Evolutionary conservation across 2,797 vertebrate genomes (phyloP).

Genomic region (Todus mexicanus): DNA sequence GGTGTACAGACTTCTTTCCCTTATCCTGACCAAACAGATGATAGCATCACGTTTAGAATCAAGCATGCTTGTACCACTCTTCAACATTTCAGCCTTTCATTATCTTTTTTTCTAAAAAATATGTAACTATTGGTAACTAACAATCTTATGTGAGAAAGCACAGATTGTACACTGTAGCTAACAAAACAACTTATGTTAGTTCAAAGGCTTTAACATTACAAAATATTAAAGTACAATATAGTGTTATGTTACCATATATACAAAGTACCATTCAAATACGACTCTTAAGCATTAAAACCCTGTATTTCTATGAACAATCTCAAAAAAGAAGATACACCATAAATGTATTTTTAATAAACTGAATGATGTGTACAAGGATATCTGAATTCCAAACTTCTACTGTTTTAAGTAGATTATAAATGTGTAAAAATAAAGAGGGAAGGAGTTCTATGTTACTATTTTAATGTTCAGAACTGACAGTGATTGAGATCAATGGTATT

Average conservation of each 20-base stretch:
- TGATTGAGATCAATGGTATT: slow-evolving; percentile 51
- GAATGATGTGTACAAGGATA: neutral
- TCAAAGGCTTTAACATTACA: neutral
- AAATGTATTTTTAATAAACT: neutral
- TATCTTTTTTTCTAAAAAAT: neutral
- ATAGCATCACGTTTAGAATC: neutral
- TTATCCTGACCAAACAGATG: neutral
- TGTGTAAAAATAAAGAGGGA: neutral
- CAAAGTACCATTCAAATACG: neutral
- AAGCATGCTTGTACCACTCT: neutral
- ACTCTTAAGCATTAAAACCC: neutral
- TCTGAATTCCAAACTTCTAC: neutral
- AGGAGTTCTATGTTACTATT: slow-evolving; percentile 25
- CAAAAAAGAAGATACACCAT: neutral
- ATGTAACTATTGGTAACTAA: neutral
- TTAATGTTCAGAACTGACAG: slow-evolving; percentile 38
- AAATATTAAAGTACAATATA: neutral
- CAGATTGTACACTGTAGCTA: neutral
- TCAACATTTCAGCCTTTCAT: neutral
- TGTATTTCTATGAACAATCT: neutral
- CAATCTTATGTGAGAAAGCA: neutral
- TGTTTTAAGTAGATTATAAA: slow-evolving; percentile 4
- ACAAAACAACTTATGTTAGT: neutral
- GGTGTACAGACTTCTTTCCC: neutral
- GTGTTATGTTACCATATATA: neutral